These are phyloP conservation scores for Brachyhypopomus gauderio DNA, from an alignment of 2,113 vertebrate genomes.

Conservation along the genomic window DNA sequence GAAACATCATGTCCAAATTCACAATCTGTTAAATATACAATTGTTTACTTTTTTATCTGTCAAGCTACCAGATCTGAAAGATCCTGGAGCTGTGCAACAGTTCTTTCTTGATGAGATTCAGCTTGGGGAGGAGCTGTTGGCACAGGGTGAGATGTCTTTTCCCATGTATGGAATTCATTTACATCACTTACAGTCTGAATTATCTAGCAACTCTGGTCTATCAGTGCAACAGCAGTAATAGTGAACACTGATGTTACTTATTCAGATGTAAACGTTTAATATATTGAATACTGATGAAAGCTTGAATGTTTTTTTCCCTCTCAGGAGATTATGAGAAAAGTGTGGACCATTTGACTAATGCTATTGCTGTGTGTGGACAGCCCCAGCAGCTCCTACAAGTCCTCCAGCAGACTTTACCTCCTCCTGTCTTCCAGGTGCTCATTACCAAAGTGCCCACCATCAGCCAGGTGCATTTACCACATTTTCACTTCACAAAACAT, in stretches of 20 bases:
- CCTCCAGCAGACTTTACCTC: slow-evolving; percentile 85
- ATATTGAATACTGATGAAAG: not conserved
- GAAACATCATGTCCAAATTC: not conserved
- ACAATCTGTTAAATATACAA: not conserved
- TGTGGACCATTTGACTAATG: slow-evolving; percentile 86
- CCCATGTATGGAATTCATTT: not conserved
- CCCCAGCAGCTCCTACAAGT: slow-evolving; percentile 85
- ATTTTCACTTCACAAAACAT: not conserved
- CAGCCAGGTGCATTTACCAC: slow-evolving; percentile 74
- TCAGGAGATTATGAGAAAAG: slow-evolving; percentile 86
- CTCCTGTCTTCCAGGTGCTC: slow-evolving; percentile 88
- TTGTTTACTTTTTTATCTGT: not conserved
- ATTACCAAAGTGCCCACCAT: slow-evolving; percentile 87
- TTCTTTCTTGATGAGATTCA: slow-evolving; percentile 90
- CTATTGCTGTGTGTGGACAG: slow-evolving; percentile 84
- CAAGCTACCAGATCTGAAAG: slow-evolving; percentile 81
- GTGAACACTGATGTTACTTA: not conserved
- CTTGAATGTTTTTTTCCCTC: not conserved
- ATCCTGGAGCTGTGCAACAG: slow-evolving; percentile 86
- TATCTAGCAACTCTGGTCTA: not conserved
- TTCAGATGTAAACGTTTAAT: not conserved
- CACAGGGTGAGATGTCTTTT: slow-evolving; percentile 74
- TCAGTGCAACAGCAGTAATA: not conserved
- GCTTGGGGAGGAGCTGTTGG: slow-evolving; percentile 84
- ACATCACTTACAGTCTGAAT: not conserved